phyloP scores from a whole-genome alignment of 2,797 vertebrate species.

The Arctocebus calabarensis region DNA sequence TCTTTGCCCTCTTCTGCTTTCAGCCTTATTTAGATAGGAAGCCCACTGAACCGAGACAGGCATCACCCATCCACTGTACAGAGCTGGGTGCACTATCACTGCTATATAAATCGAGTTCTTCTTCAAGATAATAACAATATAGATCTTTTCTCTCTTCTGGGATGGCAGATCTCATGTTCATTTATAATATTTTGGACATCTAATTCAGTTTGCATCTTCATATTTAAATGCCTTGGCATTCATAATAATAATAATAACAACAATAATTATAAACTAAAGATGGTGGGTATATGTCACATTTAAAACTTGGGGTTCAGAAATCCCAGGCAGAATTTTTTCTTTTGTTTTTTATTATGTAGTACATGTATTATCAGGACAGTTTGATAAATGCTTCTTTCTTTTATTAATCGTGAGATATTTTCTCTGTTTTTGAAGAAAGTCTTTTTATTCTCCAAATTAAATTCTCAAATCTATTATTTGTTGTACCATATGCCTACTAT shows the following conservation, averaged over 20 bases:
- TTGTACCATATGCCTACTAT: background rate
- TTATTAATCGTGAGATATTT: background rate
- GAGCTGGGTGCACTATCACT: constrained; percentile 64
- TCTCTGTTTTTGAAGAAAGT: background rate
- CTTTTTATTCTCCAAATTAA: background rate
- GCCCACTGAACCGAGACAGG: constrained; percentile 75
- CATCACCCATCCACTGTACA: background rate
- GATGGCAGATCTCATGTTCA: constrained; percentile 73
- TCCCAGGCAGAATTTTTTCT: background rate
- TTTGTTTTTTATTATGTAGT: background rate
- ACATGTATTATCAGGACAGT: background rate
- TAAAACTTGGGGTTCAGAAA: constrained; percentile 3
- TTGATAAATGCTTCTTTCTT: background rate
- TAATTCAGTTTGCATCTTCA: constrained; percentile 76
- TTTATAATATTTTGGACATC: constrained; percentile 79
- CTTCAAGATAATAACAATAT: constrained; percentile 77
- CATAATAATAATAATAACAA: constrained; percentile 69
- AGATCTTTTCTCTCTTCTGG: constrained; percentile 72
- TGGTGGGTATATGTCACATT: constrained; percentile 64
- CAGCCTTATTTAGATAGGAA: constrained; percentile 79
- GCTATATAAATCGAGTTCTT: constrained; percentile 71
- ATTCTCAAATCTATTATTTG: constrained; percentile 16
- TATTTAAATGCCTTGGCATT: constrained; percentile 78
- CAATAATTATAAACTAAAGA: constrained; percentile 49
- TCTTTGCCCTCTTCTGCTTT: constrained; percentile 63